Evolutionary conservation across 2,888 invertebrate species (phyloP), one percentile per base, ranked within the genome.

Genomic region (Ophion costatus): DNA sequence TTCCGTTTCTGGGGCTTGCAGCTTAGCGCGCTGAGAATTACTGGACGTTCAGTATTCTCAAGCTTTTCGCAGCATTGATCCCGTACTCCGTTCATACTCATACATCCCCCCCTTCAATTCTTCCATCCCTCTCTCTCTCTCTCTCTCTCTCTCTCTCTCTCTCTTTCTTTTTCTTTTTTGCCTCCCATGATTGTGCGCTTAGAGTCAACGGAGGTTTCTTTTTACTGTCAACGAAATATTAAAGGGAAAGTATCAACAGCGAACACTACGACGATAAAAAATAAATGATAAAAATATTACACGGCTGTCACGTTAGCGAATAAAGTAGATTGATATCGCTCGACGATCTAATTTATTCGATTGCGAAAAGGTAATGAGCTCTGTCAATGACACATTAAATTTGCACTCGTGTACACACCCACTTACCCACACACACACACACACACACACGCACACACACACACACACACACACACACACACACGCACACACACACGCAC

Each of bases 51-150:
- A 4, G 29, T 70, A 29, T 57, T 29, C 33, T 29, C 29, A n/a
- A 24, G 56, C 67, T 66, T 89, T 89, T 86, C 87, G 89, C 86
- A 17, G 24, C 89, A 90, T 90, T 89, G 89, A 89, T 90, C 89
- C 89, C 88, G 87, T 88, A 14, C 42, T 59, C 59, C 33, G 57
- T 0, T 20, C 33, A 57, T 71, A 22, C 33, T 20, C 29, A 9
- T n/a, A 2, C 24, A 33, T 4, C 4, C 29, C 5, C 29, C 29
- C 29, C 6, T 20, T 57, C 70, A 17, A 5, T 22, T 9, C 20
- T 51, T 17, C 14, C 45, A 3, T 33, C 29, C 33, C 29, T 5
- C 10, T 29, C 22, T 71, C n/a, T 33, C 56, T 5, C 20, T 7
- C 7, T 22, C 59, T n/a, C 57, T 1, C 20, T 2, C 2, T 14